A percentile compares a stretch with the other conserved stretches of the same genome.
Conservation (phyloP, 2,888 invertebrate genomes). For the Lasioglossum pauxillum region DNA sequence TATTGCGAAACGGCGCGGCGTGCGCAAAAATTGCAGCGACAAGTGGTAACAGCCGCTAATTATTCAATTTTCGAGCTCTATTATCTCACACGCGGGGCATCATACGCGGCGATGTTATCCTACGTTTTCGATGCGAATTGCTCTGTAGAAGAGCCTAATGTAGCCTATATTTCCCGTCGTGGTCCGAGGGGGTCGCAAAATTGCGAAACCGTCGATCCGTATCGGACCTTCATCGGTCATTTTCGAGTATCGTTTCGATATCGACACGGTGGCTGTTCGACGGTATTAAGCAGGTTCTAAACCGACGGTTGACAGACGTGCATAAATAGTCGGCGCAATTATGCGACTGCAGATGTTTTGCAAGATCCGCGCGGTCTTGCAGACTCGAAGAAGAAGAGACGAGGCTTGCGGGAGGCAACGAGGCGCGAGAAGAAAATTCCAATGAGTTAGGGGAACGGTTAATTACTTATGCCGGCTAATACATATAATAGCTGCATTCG, state of each 20-base stretch:
- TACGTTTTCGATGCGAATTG: not conserved
- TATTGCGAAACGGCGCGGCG: not conserved
- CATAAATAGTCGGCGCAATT: constrained; percentile 1
- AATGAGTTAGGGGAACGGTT: not conserved
- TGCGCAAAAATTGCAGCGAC: not conserved
- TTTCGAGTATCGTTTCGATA: not conserved
- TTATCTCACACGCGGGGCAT: not conserved
- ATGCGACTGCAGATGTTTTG: constrained; percentile 1
- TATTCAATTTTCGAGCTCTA: not conserved
- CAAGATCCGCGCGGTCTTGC: not conserved
- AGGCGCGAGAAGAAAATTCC: not conserved
- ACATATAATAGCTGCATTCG: not conserved
- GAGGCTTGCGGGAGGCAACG: not conserved
- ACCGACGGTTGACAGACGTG: not conserved
- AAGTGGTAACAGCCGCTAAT: not conserved
- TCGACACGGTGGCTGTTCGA: not conserved
- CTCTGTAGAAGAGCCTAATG: not conserved
- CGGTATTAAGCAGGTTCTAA: not conserved
- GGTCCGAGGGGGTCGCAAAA: not conserved
- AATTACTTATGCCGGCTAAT: not conserved
- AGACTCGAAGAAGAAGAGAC: not conserved
- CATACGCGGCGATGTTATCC: not conserved
- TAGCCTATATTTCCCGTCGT: not conserved
- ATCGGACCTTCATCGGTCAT: not conserved
- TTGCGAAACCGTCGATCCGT: not conserved